Percentiles rank a stretch among this genome's conserved stretches.
These are phyloP conservation scores for Lepidochitona cinerea DNA, from an alignment of 2,888 invertebrate genomes.

Conservation along the genomic window DNA sequence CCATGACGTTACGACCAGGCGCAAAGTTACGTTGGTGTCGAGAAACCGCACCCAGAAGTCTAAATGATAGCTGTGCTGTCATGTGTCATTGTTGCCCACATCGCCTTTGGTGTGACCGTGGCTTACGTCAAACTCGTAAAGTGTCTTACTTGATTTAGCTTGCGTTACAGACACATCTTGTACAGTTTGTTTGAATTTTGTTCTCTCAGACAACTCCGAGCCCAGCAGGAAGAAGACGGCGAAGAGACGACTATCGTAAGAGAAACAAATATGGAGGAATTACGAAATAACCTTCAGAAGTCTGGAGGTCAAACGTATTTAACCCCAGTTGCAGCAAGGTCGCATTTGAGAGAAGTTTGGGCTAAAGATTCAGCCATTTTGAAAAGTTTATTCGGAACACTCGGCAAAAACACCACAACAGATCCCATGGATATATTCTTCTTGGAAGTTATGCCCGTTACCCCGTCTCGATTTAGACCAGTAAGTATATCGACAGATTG, in stretches of 20 bases:
- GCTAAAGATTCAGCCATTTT: conserved; percentile 78
- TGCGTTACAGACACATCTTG: no score
- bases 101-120: no score
- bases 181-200: no score
- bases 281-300: conserved; percentile 23
- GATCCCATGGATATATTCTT: conserved; percentile 87
- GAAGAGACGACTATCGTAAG: background rate
- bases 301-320: conserved; percentile 46
- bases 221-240: background rate
- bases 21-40: no score
- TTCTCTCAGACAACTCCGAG: background rate
- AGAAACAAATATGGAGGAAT: conserved; percentile 23
- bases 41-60: no score
- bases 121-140: no score
- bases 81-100: no score
- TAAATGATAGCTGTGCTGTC: no score
- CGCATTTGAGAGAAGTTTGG: conserved; percentile 76
- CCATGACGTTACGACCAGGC: no score
- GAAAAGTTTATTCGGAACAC: conserved; percentile 73
- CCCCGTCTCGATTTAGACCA: conserved; percentile 90
- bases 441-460: conserved; percentile 85
- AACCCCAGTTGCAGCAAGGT: conserved; percentile 66
- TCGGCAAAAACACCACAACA: conserved; percentile 33
- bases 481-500: no score
- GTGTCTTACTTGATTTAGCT: no score